Evolutionary conservation across 35 echinoderm and acorn worm species (phyloP).

Genomic region (Heliocidaris tuberculata): DNA sequence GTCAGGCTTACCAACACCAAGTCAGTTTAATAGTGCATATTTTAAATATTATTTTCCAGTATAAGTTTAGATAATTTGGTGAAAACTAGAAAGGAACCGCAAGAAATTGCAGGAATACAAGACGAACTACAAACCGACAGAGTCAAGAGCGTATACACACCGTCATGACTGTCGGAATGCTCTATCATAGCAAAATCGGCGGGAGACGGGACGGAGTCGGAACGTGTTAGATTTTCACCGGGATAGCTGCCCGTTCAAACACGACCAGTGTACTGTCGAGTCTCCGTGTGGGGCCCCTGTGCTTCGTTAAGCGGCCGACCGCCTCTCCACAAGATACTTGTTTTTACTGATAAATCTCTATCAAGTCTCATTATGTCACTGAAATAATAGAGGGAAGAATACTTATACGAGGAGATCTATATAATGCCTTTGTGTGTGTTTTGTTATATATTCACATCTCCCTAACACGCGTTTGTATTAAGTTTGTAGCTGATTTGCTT

Average conservation of each 20-base stretch:
- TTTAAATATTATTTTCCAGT: too few species aligned
- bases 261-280: not conserved
- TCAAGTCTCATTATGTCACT: slow-evolving; percentile 27
- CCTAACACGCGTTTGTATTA: too few species aligned
- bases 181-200: not conserved
- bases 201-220: not conserved
- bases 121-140: not conserved
- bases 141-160: not conserved
- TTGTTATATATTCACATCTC: too few species aligned
- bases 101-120: too few species aligned
- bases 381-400: not conserved
- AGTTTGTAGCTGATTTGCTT: too few species aligned
- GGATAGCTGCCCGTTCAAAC: not conserved
- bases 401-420: not conserved
- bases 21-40: too few species aligned
- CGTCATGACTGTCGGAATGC: not conserved
- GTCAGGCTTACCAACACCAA: too few species aligned
- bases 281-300: slow-evolving; percentile 20
- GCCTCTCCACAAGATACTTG: slow-evolving; percentile 21
- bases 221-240: slow-evolving; percentile 1
- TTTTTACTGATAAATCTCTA: slow-evolving; percentile 30
- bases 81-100: too few species aligned
- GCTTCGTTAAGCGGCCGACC: slow-evolving; percentile 6
- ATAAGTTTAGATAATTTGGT: too few species aligned
- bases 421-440: not conserved